Evolutionary conservation across 2,797 vertebrate species (phyloP).

Genomic region (Caiman crocodilus): DNA sequence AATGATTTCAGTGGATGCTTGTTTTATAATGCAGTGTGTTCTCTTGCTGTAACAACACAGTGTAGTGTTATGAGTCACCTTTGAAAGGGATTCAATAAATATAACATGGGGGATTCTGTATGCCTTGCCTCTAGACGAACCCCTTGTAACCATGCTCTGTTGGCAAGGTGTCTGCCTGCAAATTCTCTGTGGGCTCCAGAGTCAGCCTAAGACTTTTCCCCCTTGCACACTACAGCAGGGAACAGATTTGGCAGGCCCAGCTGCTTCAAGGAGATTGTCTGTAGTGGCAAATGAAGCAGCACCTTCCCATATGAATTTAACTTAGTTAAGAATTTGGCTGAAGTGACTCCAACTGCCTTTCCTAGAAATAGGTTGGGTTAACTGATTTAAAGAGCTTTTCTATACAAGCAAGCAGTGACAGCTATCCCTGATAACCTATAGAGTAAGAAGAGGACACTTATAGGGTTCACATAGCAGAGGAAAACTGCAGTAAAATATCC

Average conservation of each 20-base stretch:
- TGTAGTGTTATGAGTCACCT: neutral
- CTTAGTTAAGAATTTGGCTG: neutral
- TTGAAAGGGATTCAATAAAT: neutral
- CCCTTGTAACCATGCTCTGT: neutral
- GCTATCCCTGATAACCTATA: neutral
- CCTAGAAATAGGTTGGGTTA: neutral
- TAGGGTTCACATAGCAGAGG: neutral
- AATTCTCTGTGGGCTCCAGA: neutral
- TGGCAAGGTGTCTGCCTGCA: neutral
- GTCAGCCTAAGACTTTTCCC: neutral
- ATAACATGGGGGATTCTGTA: neutral
- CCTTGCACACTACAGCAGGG: neutral
- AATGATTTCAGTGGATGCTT: fast-evolving
- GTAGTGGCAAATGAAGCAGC: neutral
- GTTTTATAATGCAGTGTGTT: fast-evolving
- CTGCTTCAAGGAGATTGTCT: neutral
- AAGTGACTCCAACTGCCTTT: neutral
- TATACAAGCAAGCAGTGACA: fast-evolving
- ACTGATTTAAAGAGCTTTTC: neutral
- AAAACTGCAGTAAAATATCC: neutral
- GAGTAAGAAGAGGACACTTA: neutral
- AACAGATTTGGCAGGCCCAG: neutral
- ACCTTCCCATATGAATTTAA: neutral
- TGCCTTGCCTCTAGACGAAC: neutral
- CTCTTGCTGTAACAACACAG: neutral